Base-by-base conservation (phyloP, 1,140 invertebrate genomes). In the Marisa cornuarietis region DNA sequence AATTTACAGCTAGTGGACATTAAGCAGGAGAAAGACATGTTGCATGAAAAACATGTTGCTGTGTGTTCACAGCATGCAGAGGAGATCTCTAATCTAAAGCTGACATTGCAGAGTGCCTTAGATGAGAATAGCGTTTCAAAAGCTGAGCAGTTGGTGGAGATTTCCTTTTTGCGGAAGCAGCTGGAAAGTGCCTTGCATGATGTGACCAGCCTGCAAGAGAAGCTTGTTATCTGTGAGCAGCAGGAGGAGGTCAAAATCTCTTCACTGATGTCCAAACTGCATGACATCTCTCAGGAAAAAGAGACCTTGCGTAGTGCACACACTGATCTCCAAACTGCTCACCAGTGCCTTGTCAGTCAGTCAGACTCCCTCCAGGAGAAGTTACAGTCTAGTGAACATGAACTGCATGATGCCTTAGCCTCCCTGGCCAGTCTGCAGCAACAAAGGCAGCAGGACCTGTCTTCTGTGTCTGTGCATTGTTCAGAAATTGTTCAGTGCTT, bases 341-440 rank as follows among this genome's bases (percentile, higher is more conserved):
- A 77, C 24, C n/a, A 22, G 76, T 77, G 76, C 65, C 76, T 77
- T 77, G 65, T 69, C 24, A 54, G 20, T 26, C 54, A 77, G 76
- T 51, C 22, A 20, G 63, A 68, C 9, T 51, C 49, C 18, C 31
- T 77, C 24, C 76, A 68, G 65, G 65, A 68, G 65, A 65, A 77
- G 65, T n/a, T 77, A 51, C 65, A 66, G 63, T 42, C 49, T 31
- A 62, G 74, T 76, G 26, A 31, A 6, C 62, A 49, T 24, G 74
- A 76, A n/a, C 61, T 76, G 26, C 74, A 63, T 31, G 49, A 69
- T 52, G 76, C 76, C 76, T 77, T 65, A 63, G 65, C 76, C 76
- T 77, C 76, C 76, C 76, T 77, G 76, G 76, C 63, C 76, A 66
- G 63, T 68, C 42, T 77, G 76, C 76, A 77, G 76, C 63, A 77